These are phyloP conservation scores for Phalacrocorax brasilianus DNA, from an alignment of 2,113 vertebrate species.

Conservation along the genomic window DNA sequence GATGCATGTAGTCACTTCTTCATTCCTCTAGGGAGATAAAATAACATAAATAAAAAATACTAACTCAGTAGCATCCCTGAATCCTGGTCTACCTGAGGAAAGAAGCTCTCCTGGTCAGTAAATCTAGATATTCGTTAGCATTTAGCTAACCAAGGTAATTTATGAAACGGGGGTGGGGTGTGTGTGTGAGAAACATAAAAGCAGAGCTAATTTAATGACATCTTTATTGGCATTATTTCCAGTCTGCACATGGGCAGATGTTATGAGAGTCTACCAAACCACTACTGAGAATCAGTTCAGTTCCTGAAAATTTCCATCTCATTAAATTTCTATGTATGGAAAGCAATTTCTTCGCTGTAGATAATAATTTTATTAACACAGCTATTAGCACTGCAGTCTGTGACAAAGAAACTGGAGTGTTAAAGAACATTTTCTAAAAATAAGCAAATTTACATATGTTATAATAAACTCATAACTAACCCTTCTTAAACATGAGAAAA, in stretches of 20 bases:
- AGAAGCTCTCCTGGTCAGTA: not conserved
- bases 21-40: not conserved
- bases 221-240: not conserved
- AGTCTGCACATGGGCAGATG: conserved; percentile 15
- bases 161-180: not conserved
- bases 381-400: not conserved
- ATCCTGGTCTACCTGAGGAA: not conserved
- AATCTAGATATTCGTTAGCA: not conserved
- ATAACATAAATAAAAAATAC: not conserved
- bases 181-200: not conserved
- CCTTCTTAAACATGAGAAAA: not conserved
- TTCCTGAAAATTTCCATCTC: conserved; percentile 28
- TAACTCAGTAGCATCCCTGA: not conserved
- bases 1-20: not conserved
- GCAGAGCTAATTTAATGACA: not conserved
- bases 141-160: not conserved
- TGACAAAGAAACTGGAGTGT: not conserved
- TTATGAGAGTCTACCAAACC: not conserved
- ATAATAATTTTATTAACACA: conserved; percentile 39
- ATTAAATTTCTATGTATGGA: conserved; percentile 11
- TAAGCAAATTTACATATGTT: conserved; percentile 9
- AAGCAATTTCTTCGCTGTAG: conserved; percentile 6
- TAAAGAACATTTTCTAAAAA: conserved; percentile 37
- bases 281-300: conserved; percentile 17
- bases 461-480: not conserved